phyloP scores from a whole-genome alignment of 2,888 invertebrate genomes.

The Pantelozetes paolii region DNA sequence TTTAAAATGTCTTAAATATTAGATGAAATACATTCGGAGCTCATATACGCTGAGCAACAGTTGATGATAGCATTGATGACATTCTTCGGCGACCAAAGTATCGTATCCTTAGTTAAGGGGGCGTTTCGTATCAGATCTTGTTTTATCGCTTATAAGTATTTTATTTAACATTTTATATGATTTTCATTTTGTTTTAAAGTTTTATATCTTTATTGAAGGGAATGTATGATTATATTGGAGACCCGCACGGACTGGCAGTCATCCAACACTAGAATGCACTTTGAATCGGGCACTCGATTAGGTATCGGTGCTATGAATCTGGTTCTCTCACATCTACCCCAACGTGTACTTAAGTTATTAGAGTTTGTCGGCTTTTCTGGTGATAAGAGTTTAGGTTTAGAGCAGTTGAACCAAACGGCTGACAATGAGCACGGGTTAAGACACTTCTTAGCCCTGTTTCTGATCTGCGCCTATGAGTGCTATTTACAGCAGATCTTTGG shows the following conservation, averaged over 20 bases:
- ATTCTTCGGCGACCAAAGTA: constrained; percentile 88
- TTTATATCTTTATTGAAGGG: not conserved
- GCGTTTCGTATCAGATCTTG: constrained; percentile 77
- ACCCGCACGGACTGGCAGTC: not conserved
- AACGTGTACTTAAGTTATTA: constrained; percentile 73
- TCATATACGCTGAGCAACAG: constrained; percentile 86
- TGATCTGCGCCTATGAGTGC: constrained; percentile 28
- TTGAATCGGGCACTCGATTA: constrained; percentile 82
- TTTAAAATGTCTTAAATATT: not conserved
- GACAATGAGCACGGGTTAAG: not conserved
- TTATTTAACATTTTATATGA: not conserved
- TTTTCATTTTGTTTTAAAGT: not conserved
- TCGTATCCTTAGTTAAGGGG: constrained; percentile 83
- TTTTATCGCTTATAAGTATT: not conserved
- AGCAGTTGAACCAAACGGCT: not conserved
- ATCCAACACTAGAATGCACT: constrained; percentile 57
- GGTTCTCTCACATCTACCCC: constrained; percentile 78
- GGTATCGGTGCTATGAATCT: constrained; percentile 91
- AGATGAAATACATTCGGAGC: constrained; percentile 83
- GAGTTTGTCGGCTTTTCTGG: constrained; percentile 92
- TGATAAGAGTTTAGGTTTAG: constrained; percentile 66
- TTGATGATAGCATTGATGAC: constrained; percentile 80
- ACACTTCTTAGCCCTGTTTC: not conserved
- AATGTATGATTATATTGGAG: constrained; percentile 5
- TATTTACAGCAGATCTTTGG: constrained; percentile 36